Percentiles rank a stretch among this genome's conserved stretches.
phyloP scores from a whole-genome alignment of 2,113 vertebrate species.

The Elaphurus davidianus region DNA sequence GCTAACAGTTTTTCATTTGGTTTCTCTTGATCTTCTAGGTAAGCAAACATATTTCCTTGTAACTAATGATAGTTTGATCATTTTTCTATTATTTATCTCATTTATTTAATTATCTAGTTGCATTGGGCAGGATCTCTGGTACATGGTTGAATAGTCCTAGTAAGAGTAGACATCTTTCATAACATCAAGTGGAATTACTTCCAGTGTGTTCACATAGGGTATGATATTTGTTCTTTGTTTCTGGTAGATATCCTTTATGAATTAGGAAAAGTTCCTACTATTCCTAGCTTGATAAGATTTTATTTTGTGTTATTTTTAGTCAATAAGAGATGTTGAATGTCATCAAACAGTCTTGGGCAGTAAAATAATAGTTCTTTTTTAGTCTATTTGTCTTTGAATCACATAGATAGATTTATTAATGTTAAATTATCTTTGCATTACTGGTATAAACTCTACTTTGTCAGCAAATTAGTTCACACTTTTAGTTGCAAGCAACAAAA shows the following conservation, averaged over 20 bases:
- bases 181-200: background rate
- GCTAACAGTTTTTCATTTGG: background rate
- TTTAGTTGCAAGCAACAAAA: background rate
- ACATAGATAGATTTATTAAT: background rate
- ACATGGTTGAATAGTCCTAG: background rate
- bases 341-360: background rate
- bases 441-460: background rate
- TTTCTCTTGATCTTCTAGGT: background rate
- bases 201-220: background rate
- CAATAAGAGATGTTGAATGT: background rate
- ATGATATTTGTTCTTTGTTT: background rate
- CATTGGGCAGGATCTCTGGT: background rate
- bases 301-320: background rate
- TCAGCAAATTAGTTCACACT: background rate
- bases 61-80: background rate
- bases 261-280: background rate
- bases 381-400: background rate
- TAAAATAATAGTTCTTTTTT: background rate
- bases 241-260: background rate
- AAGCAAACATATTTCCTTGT: background rate
- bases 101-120: background rate
- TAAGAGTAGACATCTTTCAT: background rate
- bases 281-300: background rate
- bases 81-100: background rate
- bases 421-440: background rate